Evolutionary conservation across 2,888 invertebrate genomes (phyloP), one percentile per base, ranked within the genome.

Genomic region (Eristalinus aeneus): DNA sequence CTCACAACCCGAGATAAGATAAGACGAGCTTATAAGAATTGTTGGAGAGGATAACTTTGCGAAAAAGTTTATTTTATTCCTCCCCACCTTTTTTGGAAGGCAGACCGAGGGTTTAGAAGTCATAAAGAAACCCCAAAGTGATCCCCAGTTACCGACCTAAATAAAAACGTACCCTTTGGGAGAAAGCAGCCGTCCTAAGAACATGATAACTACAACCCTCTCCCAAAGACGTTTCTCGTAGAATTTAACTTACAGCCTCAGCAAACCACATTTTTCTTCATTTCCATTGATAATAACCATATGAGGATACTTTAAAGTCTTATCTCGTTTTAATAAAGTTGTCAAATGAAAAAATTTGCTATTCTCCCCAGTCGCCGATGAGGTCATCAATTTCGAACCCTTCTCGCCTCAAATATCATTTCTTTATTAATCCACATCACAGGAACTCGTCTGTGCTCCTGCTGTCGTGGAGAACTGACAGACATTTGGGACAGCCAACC

Each of bases 401-500:
- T 58, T 60, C 16, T 10, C 27, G 27, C 39, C 54, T 32, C n/a
- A 65, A 77, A 65, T 60, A 65, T 6, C 34, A 53, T 16, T 61
- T 61, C 22, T 68, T 39, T 58, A 77, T 58, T 31, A 23, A 36
- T 56, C 31, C 27, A 4, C 54, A 23, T 1, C 23, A 10, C 53
- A 60, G 74, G 34, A 63, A 53, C 39, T 69, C 65, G 67, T 61
- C 77, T 68, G 72, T n/a, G n/a, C n/a, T 56, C 67, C 34, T 20
- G 60, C 31, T 79, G 69, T 46, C 16, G 16, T 46, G 46, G 16
- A 46, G 16, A 46, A 16, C 46, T 16, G 46, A 46, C 46, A 8
- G 46, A n/a, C 46, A 46, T 46, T 46, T 46, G 46, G 46, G 46
- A 46, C 46, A 65, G 36, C 10, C 56, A 72, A 65, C 65, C 67